A percentile compares a stretch with the other conserved stretches of the same genome.
phyloP scores from a whole-genome alignment of 2,888 invertebrate species.

The Drosophila neonasuta region DNA sequence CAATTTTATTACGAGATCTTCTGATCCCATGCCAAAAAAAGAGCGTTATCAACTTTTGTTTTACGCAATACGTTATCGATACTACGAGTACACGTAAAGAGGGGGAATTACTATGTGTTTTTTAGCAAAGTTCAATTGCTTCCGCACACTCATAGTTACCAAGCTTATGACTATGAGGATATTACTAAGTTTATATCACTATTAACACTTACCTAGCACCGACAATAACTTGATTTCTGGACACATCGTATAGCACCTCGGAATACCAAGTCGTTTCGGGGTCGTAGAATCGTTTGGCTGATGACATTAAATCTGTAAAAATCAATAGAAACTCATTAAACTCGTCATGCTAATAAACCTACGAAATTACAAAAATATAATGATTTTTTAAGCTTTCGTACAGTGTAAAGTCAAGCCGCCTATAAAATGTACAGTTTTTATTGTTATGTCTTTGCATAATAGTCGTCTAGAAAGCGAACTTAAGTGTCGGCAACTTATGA shows the following conservation, averaged over 20 bases:
- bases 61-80: conserved; percentile 41
- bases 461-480: conserved; percentile 9
- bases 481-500: conserved; percentile 14
- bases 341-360: neutral
- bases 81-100: conserved; percentile 5
- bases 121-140: conserved; percentile 16
- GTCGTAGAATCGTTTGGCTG: conserved; percentile 88
- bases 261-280: conserved; percentile 90
- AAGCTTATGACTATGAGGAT: neutral
- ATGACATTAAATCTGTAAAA: conserved; percentile 86
- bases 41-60: conserved; percentile 43
- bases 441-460: conserved; percentile 6
- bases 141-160: conserved; percentile 45
- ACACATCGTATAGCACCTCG: conserved; percentile 92
- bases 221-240: conserved; percentile 92
- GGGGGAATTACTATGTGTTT: neutral
- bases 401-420: neutral
- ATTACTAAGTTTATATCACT: neutral
- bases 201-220: conserved; percentile 89
- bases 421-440: neutral
- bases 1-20: conserved; percentile 40
- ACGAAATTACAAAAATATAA: neutral
- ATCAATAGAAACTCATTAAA: conserved; percentile 8
- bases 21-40: conserved; percentile 30
- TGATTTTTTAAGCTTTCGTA: neutral